Conservation (phyloP, 2,113 vertebrate genomes). For the Sciurus niger region DNA sequence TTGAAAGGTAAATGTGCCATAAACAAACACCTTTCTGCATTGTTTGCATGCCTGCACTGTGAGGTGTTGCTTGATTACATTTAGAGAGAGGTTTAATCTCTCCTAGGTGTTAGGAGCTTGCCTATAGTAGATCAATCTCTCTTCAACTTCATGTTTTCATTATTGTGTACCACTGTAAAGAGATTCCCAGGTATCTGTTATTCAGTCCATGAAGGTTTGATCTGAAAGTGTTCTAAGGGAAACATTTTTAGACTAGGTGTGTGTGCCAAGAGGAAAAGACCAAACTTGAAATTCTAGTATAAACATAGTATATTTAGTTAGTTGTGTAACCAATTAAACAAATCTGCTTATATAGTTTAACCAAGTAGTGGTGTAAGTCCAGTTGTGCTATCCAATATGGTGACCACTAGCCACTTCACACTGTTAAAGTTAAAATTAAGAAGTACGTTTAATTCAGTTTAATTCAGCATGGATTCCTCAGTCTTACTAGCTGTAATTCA, state of each 20-base stretch:
- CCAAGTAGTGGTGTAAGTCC: background rate
- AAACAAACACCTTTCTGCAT: background rate
- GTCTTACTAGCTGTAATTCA: constrained; percentile 2
- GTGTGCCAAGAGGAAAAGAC: background rate
- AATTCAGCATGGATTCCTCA: background rate
- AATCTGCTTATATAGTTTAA: background rate
- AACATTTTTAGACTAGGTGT: background rate
- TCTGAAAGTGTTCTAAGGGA: background rate
- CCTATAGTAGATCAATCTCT: background rate
- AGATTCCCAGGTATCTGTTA: background rate
- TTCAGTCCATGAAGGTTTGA: background rate
- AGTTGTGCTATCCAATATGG: background rate
- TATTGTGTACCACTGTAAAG: background rate
- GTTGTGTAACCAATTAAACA: background rate
- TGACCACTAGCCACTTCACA: background rate
- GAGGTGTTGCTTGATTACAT: background rate
- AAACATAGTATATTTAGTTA: background rate
- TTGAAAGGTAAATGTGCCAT: background rate
- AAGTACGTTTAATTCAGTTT: background rate
- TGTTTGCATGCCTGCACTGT: background rate
- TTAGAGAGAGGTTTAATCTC: background rate
- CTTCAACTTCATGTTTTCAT: background rate
- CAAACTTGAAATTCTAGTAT: background rate
- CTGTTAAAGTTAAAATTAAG: constrained; percentile 10
- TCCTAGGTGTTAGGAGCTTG: background rate